Evolutionary conservation across 1,140 invertebrate species (phyloP).

Genomic region (Nymphalis io): DNA sequence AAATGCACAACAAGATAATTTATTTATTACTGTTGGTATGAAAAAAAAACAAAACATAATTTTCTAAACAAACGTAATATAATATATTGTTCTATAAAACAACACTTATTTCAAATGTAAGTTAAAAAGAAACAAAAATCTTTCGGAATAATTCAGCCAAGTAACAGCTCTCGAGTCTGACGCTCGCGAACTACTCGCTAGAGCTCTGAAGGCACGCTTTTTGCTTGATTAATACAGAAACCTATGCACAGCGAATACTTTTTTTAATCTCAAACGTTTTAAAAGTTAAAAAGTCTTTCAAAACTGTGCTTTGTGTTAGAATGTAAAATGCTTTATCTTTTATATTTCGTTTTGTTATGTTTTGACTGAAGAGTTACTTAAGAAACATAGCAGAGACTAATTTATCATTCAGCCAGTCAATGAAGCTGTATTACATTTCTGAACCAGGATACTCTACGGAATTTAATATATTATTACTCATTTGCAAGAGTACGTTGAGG

Average conservation of each 20-base stretch:
- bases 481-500: too few relatives aligned
- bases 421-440: too few relatives aligned
- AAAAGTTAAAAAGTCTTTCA: background rate
- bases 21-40: too few relatives aligned
- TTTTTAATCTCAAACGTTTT: conserved; percentile 7
- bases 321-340: background rate
- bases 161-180: background rate
- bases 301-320: background rate
- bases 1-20: too few relatives aligned
- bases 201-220: background rate
- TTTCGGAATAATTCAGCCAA: conserved; percentile 1
- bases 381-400: too few relatives aligned
- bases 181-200: background rate
- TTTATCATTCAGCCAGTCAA: too few relatives aligned
- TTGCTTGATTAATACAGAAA: conserved; percentile 3
- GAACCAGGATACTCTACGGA: too few relatives aligned
- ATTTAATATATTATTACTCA: too few relatives aligned
- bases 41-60: too few relatives aligned
- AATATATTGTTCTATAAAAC: too few relatives aligned
- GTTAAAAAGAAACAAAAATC: background rate
- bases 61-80: too few relatives aligned
- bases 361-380: background rate
- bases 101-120: too few relatives aligned
- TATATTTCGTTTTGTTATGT: background rate
- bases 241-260: background rate